Evolutionary conservation across 2,113 vertebrate genomes (phyloP), one percentile per base, ranked within the genome.

Genomic region (Corythaixoides concolor): DNA sequence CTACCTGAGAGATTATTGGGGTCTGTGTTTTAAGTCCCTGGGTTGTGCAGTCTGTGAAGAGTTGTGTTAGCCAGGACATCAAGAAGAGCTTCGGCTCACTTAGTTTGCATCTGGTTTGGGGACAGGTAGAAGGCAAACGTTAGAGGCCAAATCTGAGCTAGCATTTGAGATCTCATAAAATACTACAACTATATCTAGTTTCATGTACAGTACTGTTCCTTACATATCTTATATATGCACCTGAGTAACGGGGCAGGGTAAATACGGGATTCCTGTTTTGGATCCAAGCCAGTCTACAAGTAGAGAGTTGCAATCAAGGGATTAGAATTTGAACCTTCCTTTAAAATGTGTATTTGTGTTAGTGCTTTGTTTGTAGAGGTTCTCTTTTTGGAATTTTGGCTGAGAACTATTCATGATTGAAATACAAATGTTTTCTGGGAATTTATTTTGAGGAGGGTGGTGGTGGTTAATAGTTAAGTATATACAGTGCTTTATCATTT

Each of bases 191-290:
- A 2, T 15, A 8, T 37, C 18, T 50, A 17, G 12, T 73, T 68
- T 52, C 20, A 11, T 35, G 18, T 11, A 4, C 53, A 19, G 28
- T 77, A 62, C 39, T 47, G 11, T 88, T 62, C 39, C 41, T 69
- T 66, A 18, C 7, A 2, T 67, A 18, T 32, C 19, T 77, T 87
- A 9, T 6, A 14, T 24, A 32, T n/a, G 5, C 32, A 27, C 47
- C 28, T 4, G 12, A 4, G 59, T 35, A 68, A 3, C 2, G 2
- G 12, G 37, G 30, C 5, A 2, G 20, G 8, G 4, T 56, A 70
- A 80, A 35, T 12, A 41, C 15, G 26, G 5, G 15, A 59, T 67
- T 75, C 21, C 13, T 2, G 0, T 22, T 85, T 37, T 72, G 14
- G 21, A 56, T 68, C 53, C 26, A 79, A 60, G 32, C 5, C 8